Percentiles rank a stretch among this genome's conserved stretches.
These are phyloP conservation scores for Delphinus delphis DNA, from an alignment of 2,113 vertebrate genomes.

Conservation along the genomic window DNA sequence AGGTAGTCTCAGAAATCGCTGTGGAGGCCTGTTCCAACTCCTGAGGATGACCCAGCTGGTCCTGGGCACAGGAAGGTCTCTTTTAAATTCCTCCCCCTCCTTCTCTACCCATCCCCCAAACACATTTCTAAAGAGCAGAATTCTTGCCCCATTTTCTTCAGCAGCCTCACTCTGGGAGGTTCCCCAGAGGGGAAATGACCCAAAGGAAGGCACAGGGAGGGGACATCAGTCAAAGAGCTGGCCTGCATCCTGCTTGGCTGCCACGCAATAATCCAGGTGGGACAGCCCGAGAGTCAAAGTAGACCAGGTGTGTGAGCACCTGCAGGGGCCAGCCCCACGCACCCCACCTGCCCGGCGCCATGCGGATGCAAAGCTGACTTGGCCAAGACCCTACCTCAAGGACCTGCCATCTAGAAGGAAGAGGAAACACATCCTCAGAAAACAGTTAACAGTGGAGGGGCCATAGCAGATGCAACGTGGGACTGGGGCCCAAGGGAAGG, in stretches of 20 bases:
- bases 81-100: not conserved
- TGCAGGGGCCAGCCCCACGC: not conserved
- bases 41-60: not conserved
- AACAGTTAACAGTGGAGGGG: not conserved
- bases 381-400: not conserved
- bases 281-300: not conserved
- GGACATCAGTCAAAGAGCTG: not conserved
- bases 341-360: not conserved
- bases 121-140: not conserved
- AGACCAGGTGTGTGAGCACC: not conserved
- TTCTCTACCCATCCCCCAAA: not conserved
- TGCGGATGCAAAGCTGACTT: not conserved
- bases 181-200: not conserved
- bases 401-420: not conserved
- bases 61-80: not conserved
- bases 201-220: not conserved
- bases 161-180: not conserved
- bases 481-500: rapidly evolving
- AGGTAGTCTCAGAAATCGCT: not conserved
- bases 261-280: too few relatives aligned
- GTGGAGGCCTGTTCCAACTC: not conserved
- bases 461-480: not conserved
- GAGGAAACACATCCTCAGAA: not conserved
- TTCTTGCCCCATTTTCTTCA: not conserved
- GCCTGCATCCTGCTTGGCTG: not conserved